phyloP scores from a whole-genome alignment of 2,888 invertebrate species.

The Nycteola revayana region DNA sequence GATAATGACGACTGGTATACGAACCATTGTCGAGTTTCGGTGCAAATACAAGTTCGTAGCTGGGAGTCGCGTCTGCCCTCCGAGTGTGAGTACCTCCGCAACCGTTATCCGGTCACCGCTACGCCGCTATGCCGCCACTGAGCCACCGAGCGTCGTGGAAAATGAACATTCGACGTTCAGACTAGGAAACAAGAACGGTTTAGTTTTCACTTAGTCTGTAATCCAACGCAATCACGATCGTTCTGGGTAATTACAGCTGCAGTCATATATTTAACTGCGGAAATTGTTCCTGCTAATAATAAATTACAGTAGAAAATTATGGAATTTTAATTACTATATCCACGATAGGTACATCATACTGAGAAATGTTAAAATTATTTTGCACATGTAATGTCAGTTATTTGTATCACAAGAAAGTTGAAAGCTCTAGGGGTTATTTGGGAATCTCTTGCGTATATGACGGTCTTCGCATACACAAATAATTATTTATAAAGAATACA shows the following conservation, averaged over 20 bases:
- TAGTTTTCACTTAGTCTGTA: conserved; percentile 32
- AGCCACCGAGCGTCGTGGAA: conserved; percentile 44
- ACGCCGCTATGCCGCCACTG: conserved; percentile 42
- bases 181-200: conserved; percentile 50
- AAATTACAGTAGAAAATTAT: too few species aligned
- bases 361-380: too few species aligned
- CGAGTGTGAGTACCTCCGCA: conserved; percentile 55
- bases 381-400: too few species aligned
- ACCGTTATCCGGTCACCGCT: conserved; percentile 78
- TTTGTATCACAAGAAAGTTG: too few species aligned
- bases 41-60: conserved; percentile 47
- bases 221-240: conserved; percentile 13
- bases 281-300: too few species aligned
- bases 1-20: conserved; percentile 60
- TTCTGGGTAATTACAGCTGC: conserved; percentile 7
- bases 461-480: too few species aligned
- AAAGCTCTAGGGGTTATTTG: too few species aligned
- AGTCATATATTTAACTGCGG: background rate
- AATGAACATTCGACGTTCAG: conserved; percentile 47
- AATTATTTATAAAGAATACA: too few species aligned
- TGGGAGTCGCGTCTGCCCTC: conserved; percentile 52
- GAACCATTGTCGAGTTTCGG: conserved; percentile 48
- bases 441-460: too few species aligned
- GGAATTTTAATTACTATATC: too few species aligned
- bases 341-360: too few species aligned